Evolutionary conservation across 2,113 vertebrate species (phyloP).

Genomic region (Mus spicilegus): DNA sequence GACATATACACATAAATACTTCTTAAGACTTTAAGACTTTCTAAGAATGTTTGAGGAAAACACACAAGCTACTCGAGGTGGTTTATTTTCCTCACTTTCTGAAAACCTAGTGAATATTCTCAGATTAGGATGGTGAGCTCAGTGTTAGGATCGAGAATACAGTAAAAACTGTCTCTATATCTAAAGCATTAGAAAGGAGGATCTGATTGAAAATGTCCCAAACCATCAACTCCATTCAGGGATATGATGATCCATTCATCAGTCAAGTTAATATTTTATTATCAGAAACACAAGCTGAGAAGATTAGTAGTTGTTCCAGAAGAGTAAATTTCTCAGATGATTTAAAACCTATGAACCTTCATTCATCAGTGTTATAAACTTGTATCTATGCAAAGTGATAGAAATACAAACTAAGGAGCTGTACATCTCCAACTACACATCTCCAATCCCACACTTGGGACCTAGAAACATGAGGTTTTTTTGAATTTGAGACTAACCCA

Average conservation of each 20-base stretch:
- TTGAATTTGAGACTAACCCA: background rate
- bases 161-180: background rate
- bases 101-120: background rate
- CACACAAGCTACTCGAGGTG: background rate
- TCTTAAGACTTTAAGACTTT: background rate
- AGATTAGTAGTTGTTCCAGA: background rate
- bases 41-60: background rate
- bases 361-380: background rate
- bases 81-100: background rate
- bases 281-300: background rate
- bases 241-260: background rate
- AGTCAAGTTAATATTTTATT: conserved; percentile 19
- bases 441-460: background rate
- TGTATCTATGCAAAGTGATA: background rate
- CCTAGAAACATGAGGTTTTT: background rate
- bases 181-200: conserved; percentile 13
- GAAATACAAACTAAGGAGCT: background rate
- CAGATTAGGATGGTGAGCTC: background rate
- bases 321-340: background rate
- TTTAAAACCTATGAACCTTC: background rate
- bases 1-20: background rate
- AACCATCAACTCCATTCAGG: background rate
- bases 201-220: background rate
- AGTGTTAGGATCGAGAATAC: background rate
- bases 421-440: background rate